Conservation (phyloP, 2,113 vertebrate species). For the Bathybates hornii region DNA sequence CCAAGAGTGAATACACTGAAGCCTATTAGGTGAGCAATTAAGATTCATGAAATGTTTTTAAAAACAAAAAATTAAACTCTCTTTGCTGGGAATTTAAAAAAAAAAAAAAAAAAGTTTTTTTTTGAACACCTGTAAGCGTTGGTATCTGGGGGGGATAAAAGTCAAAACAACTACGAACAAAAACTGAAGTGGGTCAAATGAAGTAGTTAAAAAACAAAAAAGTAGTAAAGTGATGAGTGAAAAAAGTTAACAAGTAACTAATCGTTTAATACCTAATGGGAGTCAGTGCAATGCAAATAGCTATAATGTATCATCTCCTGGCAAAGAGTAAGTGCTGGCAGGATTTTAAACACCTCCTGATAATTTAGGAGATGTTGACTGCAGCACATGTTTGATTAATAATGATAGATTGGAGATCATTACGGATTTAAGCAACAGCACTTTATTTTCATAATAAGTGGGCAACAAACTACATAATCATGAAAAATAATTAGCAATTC, state of each 20-base stretch:
- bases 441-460: not conserved
- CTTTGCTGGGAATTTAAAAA: accelerated
- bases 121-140: not conserved
- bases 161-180: not conserved
- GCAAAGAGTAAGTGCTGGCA: not conserved
- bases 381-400: not conserved
- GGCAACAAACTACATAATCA: not conserved
- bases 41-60: slow-evolving; percentile 9
- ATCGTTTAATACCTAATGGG: not conserved
- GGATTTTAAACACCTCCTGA: not conserved
- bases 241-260: not conserved
- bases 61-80: not conserved
- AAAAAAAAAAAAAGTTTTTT: not conserved
- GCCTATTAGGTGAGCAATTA: not conserved
- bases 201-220: not conserved
- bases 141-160: too few species aligned
- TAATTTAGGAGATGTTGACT: not conserved
- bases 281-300: not conserved
- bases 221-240: not conserved
- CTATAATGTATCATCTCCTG: not conserved
- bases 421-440: not conserved
- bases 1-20: slow-evolving; percentile 23
- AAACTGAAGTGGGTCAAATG: not conserved
- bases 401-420: not conserved
- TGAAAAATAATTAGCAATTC: not conserved